Evolutionary conservation across 1,140 invertebrate genomes (phyloP).

Genomic region (Amyelois transitella): DNA sequence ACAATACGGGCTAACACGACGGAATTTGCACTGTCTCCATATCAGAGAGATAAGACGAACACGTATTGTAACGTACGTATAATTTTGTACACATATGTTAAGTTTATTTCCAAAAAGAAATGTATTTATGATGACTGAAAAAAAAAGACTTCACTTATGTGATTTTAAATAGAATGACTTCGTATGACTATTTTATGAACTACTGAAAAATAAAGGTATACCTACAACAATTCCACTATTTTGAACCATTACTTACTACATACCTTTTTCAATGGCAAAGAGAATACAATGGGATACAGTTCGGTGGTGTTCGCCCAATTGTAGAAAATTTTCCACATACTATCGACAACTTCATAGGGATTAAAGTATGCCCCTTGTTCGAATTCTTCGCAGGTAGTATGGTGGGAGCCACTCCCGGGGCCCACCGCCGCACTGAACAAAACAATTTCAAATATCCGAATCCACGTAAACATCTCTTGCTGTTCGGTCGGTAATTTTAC

Average conservation of each 20-base stretch:
- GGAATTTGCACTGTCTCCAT: not conserved
- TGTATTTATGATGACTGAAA: no score
- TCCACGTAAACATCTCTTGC: constrained; percentile 37
- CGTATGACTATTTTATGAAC: no score
- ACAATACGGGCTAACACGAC: not conserved
- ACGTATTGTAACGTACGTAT: not conserved
- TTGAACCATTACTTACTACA: constrained; percentile 2
- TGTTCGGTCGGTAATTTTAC: constrained; percentile 21
- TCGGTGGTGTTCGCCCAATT: constrained; percentile 53
- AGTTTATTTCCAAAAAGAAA: no score
- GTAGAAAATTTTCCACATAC: constrained; percentile 60
- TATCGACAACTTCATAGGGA: constrained; percentile 38
- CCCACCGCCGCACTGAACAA: constrained; percentile 20
- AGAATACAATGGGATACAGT: constrained; percentile 44
- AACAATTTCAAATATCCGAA: constrained; percentile 41
- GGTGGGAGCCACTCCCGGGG: not conserved
- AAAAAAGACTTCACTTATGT: no score
- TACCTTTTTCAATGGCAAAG: constrained; percentile 42
- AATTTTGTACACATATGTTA: no score
- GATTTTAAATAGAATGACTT: no score
- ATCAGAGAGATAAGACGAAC: not conserved
- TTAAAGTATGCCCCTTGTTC: constrained; percentile 38
- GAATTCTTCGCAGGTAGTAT: constrained; percentile 53
- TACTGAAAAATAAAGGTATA: not conserved
- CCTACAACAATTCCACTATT: not conserved